Conservation (phyloP, 2,797 vertebrate species). For the Amazona finschi region DNA sequence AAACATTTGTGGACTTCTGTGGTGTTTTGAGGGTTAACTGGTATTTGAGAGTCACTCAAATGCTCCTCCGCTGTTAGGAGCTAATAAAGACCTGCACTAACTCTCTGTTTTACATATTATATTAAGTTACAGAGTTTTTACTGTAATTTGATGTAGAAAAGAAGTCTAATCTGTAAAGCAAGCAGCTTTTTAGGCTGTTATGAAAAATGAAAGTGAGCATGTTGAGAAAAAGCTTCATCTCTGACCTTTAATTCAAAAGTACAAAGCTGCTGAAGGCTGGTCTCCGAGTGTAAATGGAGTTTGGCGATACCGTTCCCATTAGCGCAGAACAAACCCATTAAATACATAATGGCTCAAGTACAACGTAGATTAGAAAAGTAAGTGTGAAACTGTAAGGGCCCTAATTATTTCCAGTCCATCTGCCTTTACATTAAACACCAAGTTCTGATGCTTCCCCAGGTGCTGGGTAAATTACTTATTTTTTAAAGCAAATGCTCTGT, state of each 20-base stretch:
- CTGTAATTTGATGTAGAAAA: not conserved
- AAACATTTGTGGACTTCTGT: not conserved
- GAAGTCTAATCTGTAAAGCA: not conserved
- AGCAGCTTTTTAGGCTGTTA: not conserved
- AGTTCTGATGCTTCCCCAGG: not conserved
- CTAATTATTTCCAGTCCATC: constrained; percentile 10
- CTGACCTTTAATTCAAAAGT: not conserved
- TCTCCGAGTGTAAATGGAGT: not conserved
- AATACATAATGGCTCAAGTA: not conserved
- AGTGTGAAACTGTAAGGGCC: not conserved
- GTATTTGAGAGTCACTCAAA: not conserved
- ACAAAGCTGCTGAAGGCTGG: not conserved
- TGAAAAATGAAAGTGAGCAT: not conserved
- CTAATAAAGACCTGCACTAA: not conserved
- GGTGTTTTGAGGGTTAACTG: not conserved
- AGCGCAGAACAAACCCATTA: not conserved
- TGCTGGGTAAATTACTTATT: not conserved
- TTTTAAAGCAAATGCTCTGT: not conserved
- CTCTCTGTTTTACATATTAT: not conserved
- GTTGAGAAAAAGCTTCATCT: not conserved
- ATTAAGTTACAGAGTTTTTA: not conserved
- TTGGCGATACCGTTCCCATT: not conserved
- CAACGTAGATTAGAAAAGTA: not conserved
- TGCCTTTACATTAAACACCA: not conserved
- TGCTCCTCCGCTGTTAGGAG: not conserved